These are phyloP conservation scores for Osmerus mordax DNA, from an alignment of 2,113 vertebrate species.

Conservation along the genomic window DNA sequence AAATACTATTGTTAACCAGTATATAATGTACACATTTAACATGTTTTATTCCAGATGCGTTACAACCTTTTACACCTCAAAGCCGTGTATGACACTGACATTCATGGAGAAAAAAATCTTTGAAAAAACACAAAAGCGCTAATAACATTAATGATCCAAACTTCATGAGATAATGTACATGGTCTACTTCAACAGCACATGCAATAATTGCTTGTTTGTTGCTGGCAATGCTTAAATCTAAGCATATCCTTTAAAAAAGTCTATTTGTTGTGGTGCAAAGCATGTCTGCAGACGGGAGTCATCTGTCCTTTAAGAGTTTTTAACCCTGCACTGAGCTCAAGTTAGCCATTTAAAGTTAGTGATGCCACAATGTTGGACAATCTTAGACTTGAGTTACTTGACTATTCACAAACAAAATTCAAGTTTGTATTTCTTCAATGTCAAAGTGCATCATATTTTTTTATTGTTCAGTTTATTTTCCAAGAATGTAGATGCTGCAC, in stretches of 20 bases:
- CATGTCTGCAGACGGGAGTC: slow-evolving; percentile 46
- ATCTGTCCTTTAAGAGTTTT: slow-evolving; percentile 27
- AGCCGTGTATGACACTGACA: slow-evolving; percentile 28
- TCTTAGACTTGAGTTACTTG: slow-evolving; percentile 25
- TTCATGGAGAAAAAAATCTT: slow-evolving; percentile 25
- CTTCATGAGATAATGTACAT: slow-evolving; percentile 6
- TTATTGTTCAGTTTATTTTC: slow-evolving; percentile 37
- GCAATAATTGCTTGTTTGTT: slow-evolving; percentile 9
- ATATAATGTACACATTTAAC: slow-evolving; percentile 23
- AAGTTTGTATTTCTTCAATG: slow-evolving; percentile 58
- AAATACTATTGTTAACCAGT: no score
- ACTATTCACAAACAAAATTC: slow-evolving; percentile 66
- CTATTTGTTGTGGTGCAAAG: slow-evolving; percentile 63
- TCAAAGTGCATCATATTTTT: slow-evolving; percentile 68
- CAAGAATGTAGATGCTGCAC: slow-evolving; percentile 33
- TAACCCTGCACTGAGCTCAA: slow-evolving; percentile 27
- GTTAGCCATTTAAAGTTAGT: slow-evolving; percentile 48
- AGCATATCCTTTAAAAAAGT: slow-evolving; percentile 53
- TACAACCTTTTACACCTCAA: slow-evolving; percentile 41
- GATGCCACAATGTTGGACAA: slow-evolving; percentile 34
- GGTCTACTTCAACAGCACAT: slow-evolving; percentile 8
- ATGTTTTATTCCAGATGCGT: slow-evolving; percentile 49
- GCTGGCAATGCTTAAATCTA: slow-evolving; percentile 34
- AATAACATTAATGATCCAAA: slow-evolving; percentile 16
- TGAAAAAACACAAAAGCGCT: slow-evolving; percentile 13